Base-by-base conservation (phyloP, 1,140 invertebrate species). In the Streblospio benedicti region DNA sequence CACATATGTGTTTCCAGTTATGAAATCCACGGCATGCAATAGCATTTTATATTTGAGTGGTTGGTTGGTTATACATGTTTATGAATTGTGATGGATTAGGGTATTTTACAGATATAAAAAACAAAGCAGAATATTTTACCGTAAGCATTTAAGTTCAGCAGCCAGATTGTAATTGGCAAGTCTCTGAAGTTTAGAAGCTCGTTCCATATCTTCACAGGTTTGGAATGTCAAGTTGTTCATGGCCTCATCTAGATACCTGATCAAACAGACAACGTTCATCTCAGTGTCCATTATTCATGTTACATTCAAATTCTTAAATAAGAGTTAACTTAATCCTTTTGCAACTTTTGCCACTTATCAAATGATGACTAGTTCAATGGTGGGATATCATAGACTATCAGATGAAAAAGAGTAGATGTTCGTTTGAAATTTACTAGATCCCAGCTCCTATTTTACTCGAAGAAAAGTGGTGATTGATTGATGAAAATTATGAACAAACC, bases 221-320 rank as follows among this genome's bases (percentile, higher is more conserved):
- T 33, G 4, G 53, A 5, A 45, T 35, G 12, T 45, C 5, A 56
- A 12, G 53, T 45, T 50, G 31, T 51, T 53, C 27, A 59, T 27
- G 1, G 49, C 49, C n/a, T 59, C 57, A 51, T 31, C 45, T 18
- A 59, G 33, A 33, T 59, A 59, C 49, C 57, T 59, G 49, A n/a
- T 41, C 44, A 47, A 18, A 18, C 18, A n/a, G n/a, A 47, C 18
- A 47, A 41, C n/a, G 38, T 41, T 41, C 38, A 41, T 12, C n/a
- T 41, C n/a, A 41, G 12, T n/a, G n/a, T n/a, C n/a, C n/a, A n/a
- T n/a, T n/a, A n/a, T n/a, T n/a, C n/a, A n/a, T n/a, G n/a, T n/a
- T n/a, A n/a, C n/a, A n/a, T n/a, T n/a, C n/a, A n/a, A n/a, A n/a
- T n/a, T n/a, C n/a, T n/a, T n/a, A n/a, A n/a, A n/a, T n/a, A n/a